Base-by-base conservation (phyloP, 2,797 vertebrate genomes). In the Typhlichthys eigenmanni region DNA sequence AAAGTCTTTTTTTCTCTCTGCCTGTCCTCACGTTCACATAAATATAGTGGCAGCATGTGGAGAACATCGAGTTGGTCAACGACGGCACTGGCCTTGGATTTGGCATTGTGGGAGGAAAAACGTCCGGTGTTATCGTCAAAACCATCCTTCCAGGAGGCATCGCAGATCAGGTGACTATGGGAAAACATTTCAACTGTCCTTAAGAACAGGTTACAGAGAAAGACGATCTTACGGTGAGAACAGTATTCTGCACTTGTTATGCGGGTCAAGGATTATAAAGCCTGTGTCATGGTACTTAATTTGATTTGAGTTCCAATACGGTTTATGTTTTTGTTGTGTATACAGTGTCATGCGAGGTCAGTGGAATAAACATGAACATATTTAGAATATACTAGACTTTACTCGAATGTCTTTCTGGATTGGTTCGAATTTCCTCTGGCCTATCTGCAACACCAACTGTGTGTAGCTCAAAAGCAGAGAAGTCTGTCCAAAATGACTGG, bases 21-120 rank as follows among this genome's bases (percentile, higher is more conserved):
- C 55, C 12, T 59, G 19, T n/a, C 62, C 8, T 10, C 75, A 95
- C 93, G 16, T 62, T 49, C 29, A 1, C 19, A 12, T 0, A 8
- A 0, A 66, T 84, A 55, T 90, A 95, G 76, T 97, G 95, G 96
- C 95, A 97, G 69, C 96, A 97, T 0, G 90, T 98, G 74, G 96
- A 99, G 84, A 95, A 94, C 0, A 95, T 99, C 58, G 96, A 99
- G 69, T 79, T 99, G 85, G 94, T 98, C 63, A 99, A 99, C 0
- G 97, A 99, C 55, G 98, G 97, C 16, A 97, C 95, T 0, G 98
- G 98, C 57, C 91, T 99, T 43, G 98, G 98, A 60, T 99, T 99
- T 56, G 98, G 98, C 52, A 99, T 99, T 34, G 94, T 99, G 1
- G 98, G 98, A 76, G 97, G 96, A 71, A 99, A 95, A 85, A 94